Evolutionary conservation across 2,888 invertebrate species (phyloP).

Genomic region (Apotomis capreana): DNA sequence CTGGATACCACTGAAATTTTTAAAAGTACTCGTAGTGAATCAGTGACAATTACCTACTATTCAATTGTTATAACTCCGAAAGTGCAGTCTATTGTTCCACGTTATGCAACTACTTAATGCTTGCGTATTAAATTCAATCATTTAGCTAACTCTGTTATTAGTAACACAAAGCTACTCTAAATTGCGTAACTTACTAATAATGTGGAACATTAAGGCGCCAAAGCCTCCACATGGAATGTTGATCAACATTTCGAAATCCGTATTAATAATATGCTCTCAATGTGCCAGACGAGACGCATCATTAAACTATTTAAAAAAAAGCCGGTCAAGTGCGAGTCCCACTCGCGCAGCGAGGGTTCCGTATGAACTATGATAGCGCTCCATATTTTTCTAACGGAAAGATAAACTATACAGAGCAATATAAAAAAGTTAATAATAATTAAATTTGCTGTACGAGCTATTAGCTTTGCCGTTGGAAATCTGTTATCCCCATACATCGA

Average conservation of each 20-base stretch:
- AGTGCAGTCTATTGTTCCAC: conserved; percentile 25
- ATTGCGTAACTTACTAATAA: conserved; percentile 36
- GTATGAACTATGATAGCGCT: no score
- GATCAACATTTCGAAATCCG: conserved; percentile 36
- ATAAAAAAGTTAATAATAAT: no score
- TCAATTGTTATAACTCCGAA: conserved; percentile 28
- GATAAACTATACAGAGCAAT: no score
- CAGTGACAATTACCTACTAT: conserved; percentile 1
- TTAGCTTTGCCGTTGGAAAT: no score
- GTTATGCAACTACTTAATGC: conserved; percentile 22
- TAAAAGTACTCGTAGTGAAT: no score
- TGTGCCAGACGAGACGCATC: conserved; percentile 17
- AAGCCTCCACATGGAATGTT: conserved; percentile 10
- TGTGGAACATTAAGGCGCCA: conserved; percentile 19
- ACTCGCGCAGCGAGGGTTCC: no score
- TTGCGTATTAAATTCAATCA: conserved; percentile 22
- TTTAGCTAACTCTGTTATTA: conserved; percentile 34
- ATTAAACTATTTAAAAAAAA: conserved; percentile 27
- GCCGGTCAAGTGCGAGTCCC: no score
- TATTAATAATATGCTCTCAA: conserved; percentile 39
- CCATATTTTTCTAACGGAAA: no score
- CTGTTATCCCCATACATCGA: no score
- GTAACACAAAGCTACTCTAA: conserved; percentile 31
- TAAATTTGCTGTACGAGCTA: no score
- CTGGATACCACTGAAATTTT: background rate